A percentile compares a stretch with the other conserved stretches of the same genome.
phyloP scores from a whole-genome alignment of 2,113 vertebrate genomes.

The Semnornis frantzii region DNA sequence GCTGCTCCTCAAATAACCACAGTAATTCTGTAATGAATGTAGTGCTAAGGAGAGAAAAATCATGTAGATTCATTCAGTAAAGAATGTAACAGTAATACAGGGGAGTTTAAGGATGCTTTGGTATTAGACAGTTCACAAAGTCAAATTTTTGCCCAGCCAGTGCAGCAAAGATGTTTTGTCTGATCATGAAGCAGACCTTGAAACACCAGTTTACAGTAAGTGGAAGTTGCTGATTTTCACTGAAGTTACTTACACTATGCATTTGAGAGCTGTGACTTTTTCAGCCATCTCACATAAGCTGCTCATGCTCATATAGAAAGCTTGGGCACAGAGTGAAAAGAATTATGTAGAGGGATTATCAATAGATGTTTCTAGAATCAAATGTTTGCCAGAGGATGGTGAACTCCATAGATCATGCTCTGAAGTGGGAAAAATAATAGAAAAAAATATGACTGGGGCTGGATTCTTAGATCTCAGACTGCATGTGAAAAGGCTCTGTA shows the following conservation, averaged over 20 bases:
- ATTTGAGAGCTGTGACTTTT: not conserved
- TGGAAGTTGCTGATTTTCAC: not conserved
- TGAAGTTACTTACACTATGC: not conserved
- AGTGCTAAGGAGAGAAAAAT: not conserved
- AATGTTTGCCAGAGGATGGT: not conserved
- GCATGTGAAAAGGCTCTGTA: not conserved
- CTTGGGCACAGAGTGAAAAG: not conserved
- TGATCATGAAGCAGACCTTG: not conserved
- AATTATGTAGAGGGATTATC: not conserved
- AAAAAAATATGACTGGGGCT: not conserved
- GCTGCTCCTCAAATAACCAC: not conserved
- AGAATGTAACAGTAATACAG: not conserved
- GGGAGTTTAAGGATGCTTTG: not conserved
- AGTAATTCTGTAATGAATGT: not conserved
- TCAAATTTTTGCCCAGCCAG: not conserved
- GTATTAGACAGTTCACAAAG: not conserved
- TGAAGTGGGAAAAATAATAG: not conserved
- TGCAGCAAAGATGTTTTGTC: accelerated
- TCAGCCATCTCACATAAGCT: not conserved
- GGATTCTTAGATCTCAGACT: not conserved
- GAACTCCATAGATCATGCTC: accelerated
- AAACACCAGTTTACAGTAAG: not conserved
- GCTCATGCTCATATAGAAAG: not conserved
- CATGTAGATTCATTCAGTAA: not conserved
- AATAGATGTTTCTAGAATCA: not conserved